A percentile compares a stretch with the other conserved stretches of the same genome.
These are phyloP conservation scores for Castor canadensis DNA, from an alignment of 2,113 vertebrate genomes.

Conservation along the genomic window DNA sequence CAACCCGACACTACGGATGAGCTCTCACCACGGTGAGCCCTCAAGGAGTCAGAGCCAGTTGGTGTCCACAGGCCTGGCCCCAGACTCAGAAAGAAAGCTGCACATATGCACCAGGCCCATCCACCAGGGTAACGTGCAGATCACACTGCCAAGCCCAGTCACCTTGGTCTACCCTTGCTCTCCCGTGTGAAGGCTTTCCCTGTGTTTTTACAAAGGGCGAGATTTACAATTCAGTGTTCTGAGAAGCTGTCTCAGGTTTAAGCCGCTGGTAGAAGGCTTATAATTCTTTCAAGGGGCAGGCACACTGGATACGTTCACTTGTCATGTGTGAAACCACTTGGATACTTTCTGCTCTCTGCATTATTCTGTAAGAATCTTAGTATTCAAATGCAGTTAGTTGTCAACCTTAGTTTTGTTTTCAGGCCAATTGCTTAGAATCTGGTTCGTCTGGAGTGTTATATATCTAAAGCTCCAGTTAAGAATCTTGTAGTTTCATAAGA, in stretches of 20 bases:
- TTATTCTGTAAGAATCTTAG: constrained; percentile 56
- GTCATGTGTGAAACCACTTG: constrained; percentile 38
- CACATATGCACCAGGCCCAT: background rate
- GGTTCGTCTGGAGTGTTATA: constrained; percentile 68
- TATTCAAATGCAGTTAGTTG: constrained; percentile 66
- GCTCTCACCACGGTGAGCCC: background rate
- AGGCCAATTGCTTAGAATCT: constrained; percentile 51
- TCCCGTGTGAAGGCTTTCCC: constrained; percentile 12
- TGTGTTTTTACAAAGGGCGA: constrained; percentile 32
- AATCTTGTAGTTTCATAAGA: constrained; percentile 48
- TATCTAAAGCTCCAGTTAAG: constrained; percentile 68
- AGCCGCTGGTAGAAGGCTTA: background rate
- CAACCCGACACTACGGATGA: background rate
- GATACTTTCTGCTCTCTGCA: constrained; percentile 27
- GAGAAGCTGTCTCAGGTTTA: constrained; percentile 67
- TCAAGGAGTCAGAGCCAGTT: background rate
- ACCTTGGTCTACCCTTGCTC: constrained; percentile 46
- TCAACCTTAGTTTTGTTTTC: constrained; percentile 53
- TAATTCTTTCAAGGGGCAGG: background rate
- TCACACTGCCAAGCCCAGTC: background rate
- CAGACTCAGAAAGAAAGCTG: background rate
- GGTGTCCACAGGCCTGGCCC: background rate
- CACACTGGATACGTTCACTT: constrained; percentile 41
- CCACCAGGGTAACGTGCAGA: rapidly evolving
- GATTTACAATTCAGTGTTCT: constrained; percentile 5